These are phyloP conservation scores for Corynorhinus townsendii DNA, from an alignment of 2,113 vertebrate genomes.

Conservation along the genomic window DNA sequence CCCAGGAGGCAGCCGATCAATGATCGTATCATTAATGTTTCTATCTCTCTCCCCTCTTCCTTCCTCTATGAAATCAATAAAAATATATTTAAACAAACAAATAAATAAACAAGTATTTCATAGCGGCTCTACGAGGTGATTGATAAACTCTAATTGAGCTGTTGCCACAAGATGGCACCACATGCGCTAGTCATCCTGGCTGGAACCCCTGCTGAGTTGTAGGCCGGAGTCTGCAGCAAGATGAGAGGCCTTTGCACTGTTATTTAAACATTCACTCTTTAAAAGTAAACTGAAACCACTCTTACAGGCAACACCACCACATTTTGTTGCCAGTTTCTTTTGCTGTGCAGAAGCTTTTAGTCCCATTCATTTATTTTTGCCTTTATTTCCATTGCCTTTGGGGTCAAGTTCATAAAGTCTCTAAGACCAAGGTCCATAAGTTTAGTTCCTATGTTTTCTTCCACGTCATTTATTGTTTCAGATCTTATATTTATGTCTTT, in stretches of 20 bases:
- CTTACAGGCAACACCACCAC: not conserved
- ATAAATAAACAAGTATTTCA: not conserved
- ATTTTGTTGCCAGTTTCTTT: not conserved
- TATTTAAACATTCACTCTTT: not conserved
- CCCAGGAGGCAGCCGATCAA: no score
- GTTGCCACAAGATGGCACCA: slow-evolving; percentile 60
- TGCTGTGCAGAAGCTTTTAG: not conserved
- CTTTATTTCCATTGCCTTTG: not conserved
- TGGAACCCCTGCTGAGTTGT: not conserved
- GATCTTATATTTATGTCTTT: not conserved
- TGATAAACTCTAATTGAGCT: not conserved
- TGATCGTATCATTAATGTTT: not conserved
- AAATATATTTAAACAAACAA: not conserved
- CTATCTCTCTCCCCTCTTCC: not conserved
- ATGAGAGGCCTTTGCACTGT: not conserved
- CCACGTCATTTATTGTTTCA: not conserved
- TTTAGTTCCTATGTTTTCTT: not conserved
- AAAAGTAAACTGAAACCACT: not conserved
- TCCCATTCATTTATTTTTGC: not conserved
- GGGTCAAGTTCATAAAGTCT: not conserved
- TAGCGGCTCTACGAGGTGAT: not conserved
- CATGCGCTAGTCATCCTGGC: not conserved
- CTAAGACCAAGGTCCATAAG: not conserved
- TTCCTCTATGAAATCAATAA: not conserved
- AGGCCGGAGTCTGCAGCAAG: not conserved